Base-by-base conservation (phyloP, 2,113 vertebrate genomes). In the Falco punctatus region DNA sequence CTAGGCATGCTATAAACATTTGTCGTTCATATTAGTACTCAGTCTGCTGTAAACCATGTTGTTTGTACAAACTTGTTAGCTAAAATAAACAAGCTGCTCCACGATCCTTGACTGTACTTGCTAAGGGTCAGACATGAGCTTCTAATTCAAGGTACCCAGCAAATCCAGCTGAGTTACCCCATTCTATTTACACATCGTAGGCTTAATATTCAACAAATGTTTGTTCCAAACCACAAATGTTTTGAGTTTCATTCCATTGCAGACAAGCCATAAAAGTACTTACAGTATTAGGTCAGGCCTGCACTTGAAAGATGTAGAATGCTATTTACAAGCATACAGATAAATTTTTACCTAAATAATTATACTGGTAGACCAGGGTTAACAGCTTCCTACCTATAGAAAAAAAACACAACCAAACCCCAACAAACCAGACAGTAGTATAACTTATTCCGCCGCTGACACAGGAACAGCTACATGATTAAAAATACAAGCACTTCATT, bases 181-280 rank as follows among this genome's bases (percentile, higher is more conserved):
- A 6, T 87, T 58, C 52, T 79, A 4, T 87, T 94, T 85, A 91
- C 92, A 59, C 66, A 26, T 2, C 30, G 78, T 19, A 26, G 23
- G 17, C 38, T 62, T 23, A 70, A 97, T 21, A 69, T 17, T 62
- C 79, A 77, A 82, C 74, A 93, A 77, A 86, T 6, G n/a, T 75
- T 86, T 75, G 30, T 12, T 96, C 81, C 92, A 95, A 95, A 85
- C 92, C 92, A 94, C 94, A 86, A 92, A 75, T 85, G 88, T 58
- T 96, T 87, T 9, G 66, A 77, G 62, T 52, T 91, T 87, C 90
- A 73, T 85, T 91, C 95, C 87, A 46, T 0, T 18, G 67, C 59
- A 77, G 81, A 32, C 66, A 80, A 86, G 65, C 81, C 69, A 70
- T 49, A 17, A 58, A 95, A 90, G 82, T 10, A 64, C 10, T 74